Base-by-base conservation (phyloP, 2,797 vertebrate genomes). In the Yasuhikotakia modesta region DNA sequence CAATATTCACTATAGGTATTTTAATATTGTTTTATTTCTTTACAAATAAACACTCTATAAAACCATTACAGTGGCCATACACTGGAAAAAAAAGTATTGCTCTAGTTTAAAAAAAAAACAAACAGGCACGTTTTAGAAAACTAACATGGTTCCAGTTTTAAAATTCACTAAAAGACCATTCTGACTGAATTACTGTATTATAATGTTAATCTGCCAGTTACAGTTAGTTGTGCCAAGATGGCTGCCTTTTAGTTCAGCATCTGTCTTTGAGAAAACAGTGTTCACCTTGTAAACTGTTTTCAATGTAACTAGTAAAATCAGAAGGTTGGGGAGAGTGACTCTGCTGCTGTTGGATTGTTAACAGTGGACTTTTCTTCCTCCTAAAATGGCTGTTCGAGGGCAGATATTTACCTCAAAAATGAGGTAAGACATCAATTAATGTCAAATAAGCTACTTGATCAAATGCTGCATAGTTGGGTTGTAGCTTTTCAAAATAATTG, bases 331-430 rank as follows among this genome's bases (percentile, higher is more conserved):
- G 58, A 8, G 5, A n/a, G 16, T 48, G 17, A 46, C 52, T 22
- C 45, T 12, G 3, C 8, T n/a, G 6, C 45, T 32, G 69, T 63
- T 52, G 19, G 52, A 76, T 27, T 30, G 35, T 32, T 60, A 17
- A 60, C 65, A 60, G 53, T 53, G 32, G 58, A 27, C 46, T 30
- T 53, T 53, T 52, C 43, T 60, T 58, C 14, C 27, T 68, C 35
- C 58, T 24, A 46, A 64, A 8, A 22, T 19, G 1, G n/a, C 12
- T 45, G 11, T 65, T 43, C 10, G 53, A 69, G 1, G 4, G 16
- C 7, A 8, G 16, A 45, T 45, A 12, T 39, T 21, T 8, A 21
- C 14, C 2, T 30, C 4, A 2, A 4, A 2, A 10, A 43, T 2
- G 7, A 43, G 11, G 17, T n/a, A 35, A 64, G 16, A 10, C 5